A percentile compares a stretch with the other conserved stretches of the same genome.
These are phyloP conservation scores for Nomada fabriciana DNA, from an alignment of 2,888 invertebrate genomes.

Conservation along the genomic window DNA sequence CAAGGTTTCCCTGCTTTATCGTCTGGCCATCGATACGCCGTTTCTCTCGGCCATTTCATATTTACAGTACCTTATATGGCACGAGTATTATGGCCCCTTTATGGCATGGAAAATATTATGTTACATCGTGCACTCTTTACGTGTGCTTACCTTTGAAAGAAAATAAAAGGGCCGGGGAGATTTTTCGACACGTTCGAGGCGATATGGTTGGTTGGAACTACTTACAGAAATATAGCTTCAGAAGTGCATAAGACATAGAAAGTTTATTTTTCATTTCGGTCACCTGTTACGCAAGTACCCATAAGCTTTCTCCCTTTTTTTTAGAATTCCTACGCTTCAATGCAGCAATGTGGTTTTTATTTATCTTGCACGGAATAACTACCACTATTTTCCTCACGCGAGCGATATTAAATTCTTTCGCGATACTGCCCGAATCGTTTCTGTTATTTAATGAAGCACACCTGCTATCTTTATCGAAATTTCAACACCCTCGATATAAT, in stretches of 20 bases:
- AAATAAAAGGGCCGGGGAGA: background rate
- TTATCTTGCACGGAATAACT: too few relatives aligned
- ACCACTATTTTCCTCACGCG: too few relatives aligned
- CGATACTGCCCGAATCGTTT: background rate
- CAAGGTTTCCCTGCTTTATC: slow-evolving; percentile 18
- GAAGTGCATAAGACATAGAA: too few relatives aligned
- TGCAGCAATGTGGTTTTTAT: too few relatives aligned
- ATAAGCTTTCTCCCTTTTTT: too few relatives aligned
- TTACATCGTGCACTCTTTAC: background rate
- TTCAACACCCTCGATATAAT: background rate
- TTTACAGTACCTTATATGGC: background rate
- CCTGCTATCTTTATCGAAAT: background rate
- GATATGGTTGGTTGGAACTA: background rate
- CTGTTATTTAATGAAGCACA: background rate
- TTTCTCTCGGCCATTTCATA: background rate
- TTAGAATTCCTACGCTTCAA: too few relatives aligned
- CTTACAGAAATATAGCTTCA: background rate
- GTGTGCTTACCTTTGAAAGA: background rate
- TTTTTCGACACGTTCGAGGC: background rate
- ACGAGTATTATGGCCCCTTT: background rate
- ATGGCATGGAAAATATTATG: background rate
- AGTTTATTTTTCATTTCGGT: background rate
- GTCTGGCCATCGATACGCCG: slow-evolving; percentile 1
- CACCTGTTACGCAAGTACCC: too few relatives aligned
- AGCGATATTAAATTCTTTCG: too few relatives aligned